These are phyloP conservation scores for Benitochromis conjunctus DNA, from an alignment of 2,113 vertebrate species.

Conservation along the genomic window DNA sequence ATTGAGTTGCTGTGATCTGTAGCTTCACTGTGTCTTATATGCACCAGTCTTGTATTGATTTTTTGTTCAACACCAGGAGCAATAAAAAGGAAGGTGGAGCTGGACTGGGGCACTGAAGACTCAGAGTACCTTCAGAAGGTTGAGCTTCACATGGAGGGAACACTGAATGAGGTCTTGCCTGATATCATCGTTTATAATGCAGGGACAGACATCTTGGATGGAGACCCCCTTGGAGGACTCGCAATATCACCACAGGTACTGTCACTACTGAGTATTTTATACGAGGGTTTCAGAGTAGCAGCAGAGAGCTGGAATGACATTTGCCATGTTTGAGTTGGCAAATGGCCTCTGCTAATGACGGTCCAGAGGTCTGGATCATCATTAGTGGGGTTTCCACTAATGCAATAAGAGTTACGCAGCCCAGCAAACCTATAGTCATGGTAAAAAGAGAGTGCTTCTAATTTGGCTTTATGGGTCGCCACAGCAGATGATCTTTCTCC, in stretches of 20 bases:
- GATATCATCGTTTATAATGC: conserved; percentile 92
- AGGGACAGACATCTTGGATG: conserved; percentile 90
- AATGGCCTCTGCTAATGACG: neutral
- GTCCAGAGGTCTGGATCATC: neutral
- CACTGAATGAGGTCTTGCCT: conserved; percentile 80
- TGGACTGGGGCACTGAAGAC: conserved; percentile 94
- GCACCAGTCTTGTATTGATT: neutral
- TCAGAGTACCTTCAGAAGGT: conserved; percentile 88
- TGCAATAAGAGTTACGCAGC: neutral
- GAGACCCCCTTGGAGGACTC: conserved; percentile 89
- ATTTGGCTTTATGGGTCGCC: neutral
- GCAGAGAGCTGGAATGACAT: neutral
- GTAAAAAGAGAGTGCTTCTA: neutral
- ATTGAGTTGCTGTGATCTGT: neutral
- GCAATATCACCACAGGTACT: conserved; percentile 88
- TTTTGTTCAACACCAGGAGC: conserved; percentile 73
- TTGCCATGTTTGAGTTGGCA: neutral
- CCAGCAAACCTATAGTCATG: neutral
- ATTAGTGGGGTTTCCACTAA: neutral
- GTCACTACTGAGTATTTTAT: neutral
- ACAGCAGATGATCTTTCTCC: neutral
- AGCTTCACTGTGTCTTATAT: neutral
- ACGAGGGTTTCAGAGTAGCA: neutral
- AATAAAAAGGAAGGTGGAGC: conserved; percentile 87
- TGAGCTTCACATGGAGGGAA: conserved; percentile 77